Evolutionary conservation across 2,797 vertebrate genomes (phyloP), one percentile per base, ranked within the genome.

Genomic region (Microctenopoma lineatum): DNA sequence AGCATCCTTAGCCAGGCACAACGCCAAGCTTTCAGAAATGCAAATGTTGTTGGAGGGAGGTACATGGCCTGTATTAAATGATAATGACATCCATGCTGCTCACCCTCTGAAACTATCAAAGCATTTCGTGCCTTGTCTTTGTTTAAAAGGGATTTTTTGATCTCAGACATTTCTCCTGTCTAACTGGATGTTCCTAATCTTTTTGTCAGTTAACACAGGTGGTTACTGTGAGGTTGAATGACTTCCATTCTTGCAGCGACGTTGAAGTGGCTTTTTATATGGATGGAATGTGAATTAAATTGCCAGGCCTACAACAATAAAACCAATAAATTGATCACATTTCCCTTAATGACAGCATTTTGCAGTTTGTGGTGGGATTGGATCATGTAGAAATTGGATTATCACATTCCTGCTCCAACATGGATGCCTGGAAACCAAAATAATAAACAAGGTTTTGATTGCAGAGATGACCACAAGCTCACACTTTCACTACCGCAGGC

Each of bases 391-490:
- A 71, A 75, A 81, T 45, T 47, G 25, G 46, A 44, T 54, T 39
- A 70, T 77, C 59, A 64, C 63, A 42, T 72, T 80, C 38, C 54
- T 70, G 29, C 64, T 52, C 41, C 36, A 1, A 59, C 41, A 3
- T 5, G 25, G 38, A 67, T 26, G 77, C 76, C 64, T 68, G 45
- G 75, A 84, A 84, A 77, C 66, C 77, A 80, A 87, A 84, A 81
- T 79, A 84, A 84, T 87, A 81, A 83, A 52, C 65, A 21, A 38
- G 58, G 53, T 71, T 71, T 15, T 14, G 4, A 69, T 83, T 87
- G 32, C 21, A n/a, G 77, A 75, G 85, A 85, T 82, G 87, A 88
- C 87, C 80, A 87, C 85, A 66, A 66, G 80, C 73, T 81, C 75
- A 73, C 85, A 66, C 65, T 66, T 73, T 64, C 4, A 3, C 75